These are phyloP conservation scores for Drosophila insularis DNA, from an alignment of 1,140 invertebrate species.

Conservation along the genomic window DNA sequence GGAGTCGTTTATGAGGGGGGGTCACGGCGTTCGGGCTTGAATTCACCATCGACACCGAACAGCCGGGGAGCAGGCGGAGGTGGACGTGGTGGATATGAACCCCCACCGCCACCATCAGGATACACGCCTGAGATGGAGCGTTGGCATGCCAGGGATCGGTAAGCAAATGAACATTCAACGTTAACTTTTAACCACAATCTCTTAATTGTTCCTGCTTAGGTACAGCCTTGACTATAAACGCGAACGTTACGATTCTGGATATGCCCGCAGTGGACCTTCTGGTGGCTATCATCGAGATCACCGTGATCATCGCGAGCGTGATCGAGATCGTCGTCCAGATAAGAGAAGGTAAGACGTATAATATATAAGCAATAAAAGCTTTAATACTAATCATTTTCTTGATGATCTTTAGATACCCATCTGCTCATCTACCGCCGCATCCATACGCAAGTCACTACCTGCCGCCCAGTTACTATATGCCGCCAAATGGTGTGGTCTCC, in stretches of 20 bases:
- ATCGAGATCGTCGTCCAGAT: constrained; percentile 84
- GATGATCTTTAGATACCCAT: constrained; percentile 55
- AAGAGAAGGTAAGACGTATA: constrained; percentile 83
- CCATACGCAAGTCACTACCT: constrained; percentile 73
- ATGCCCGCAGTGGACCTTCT: constrained; percentile 49
- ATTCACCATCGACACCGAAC: constrained; percentile 59
- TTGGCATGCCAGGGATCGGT: constrained; percentile 72
- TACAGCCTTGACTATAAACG: constrained; percentile 75
- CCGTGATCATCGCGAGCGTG: constrained; percentile 83
- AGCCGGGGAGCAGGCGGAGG: constrained; percentile 33
- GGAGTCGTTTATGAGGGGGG: constrained; percentile 54
- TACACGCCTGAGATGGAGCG: constrained; percentile 60
- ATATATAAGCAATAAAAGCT: not conserved
- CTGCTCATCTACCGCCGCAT: constrained; percentile 56
- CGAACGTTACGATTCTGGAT: constrained; percentile 71
- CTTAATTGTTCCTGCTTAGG: constrained; percentile 19
- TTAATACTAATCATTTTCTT: not conserved
- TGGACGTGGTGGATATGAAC: constrained; percentile 50
- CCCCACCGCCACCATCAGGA: constrained; percentile 43
- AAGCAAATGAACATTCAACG: not conserved
- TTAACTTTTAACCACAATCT: not conserved
- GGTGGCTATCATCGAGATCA: constrained; percentile 58
- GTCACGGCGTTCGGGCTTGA: constrained; percentile 49
- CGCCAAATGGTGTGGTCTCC: constrained; percentile 64
- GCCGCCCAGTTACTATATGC: constrained; percentile 70